Percentiles rank a stretch among this genome's conserved stretches.
Evolutionary conservation across 2,797 vertebrate genomes (phyloP).

Genomic region (Thaleichthys pacificus): DNA sequence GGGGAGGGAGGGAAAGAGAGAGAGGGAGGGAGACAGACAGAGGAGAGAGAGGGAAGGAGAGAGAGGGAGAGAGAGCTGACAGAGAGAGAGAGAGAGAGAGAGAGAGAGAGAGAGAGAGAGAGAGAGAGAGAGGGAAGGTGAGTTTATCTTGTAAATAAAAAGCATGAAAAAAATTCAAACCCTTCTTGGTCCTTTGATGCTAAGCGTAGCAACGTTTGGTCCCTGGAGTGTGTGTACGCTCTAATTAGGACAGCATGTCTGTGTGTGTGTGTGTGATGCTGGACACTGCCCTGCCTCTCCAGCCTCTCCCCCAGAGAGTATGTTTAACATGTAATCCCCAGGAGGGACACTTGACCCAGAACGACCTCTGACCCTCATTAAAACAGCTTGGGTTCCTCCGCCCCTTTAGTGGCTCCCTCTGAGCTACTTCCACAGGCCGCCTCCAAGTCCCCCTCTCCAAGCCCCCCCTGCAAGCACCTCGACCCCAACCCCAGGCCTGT

Average conservation of each 20-base stretch:
- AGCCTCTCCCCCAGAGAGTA: conserved; percentile 49
- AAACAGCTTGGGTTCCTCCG: conserved; percentile 44
- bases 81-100: conserved; percentile 38
- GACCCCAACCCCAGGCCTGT: conserved; percentile 27
- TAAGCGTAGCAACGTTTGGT: conserved; percentile 38
- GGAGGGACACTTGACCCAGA: conserved; percentile 66
- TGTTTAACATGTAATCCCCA: conserved; percentile 68
- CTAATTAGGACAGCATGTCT: conserved; percentile 62
- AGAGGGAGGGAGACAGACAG: background rate
- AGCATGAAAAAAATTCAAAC: conserved; percentile 30
- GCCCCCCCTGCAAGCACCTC: no score
- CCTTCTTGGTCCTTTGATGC: conserved; percentile 47
- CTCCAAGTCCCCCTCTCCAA: background rate
- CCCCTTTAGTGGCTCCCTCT: conserved; percentile 15
- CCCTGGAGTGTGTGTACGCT: conserved; percentile 53
- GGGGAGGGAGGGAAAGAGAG: no score
- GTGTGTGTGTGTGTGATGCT: conserved; percentile 42
- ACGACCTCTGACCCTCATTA: conserved; percentile 69
- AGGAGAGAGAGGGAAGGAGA: conserved; percentile 22
- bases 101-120: conserved; percentile 26
- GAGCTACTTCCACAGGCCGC: background rate
- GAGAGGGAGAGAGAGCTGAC: background rate
- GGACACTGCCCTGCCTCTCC: conserved; percentile 51
- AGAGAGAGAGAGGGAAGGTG: conserved; percentile 48
- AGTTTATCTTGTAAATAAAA: conserved; percentile 57